Conservation (phyloP, 2,797 vertebrate species). For the Alosa sapidissima region DNA sequence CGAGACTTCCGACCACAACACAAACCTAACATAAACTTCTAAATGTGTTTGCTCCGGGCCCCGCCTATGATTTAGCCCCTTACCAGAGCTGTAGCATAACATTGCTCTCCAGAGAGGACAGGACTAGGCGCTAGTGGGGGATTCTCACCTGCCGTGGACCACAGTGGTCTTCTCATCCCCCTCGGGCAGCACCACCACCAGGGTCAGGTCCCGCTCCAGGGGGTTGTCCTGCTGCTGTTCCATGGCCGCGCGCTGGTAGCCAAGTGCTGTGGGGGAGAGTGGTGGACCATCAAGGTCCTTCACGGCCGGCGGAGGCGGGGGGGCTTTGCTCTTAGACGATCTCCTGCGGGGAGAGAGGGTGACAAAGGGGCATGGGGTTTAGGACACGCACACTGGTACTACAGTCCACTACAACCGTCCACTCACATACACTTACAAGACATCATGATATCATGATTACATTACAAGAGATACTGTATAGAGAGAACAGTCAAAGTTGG, state of each 20-base stretch:
- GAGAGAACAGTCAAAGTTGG: background rate
- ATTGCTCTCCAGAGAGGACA: no score
- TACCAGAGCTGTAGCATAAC: no score
- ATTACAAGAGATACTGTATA: background rate
- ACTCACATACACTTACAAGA: background rate
- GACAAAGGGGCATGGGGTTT: background rate
- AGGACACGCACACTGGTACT: background rate
- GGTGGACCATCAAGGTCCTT: conserved; percentile 68
- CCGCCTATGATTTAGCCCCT: no score
- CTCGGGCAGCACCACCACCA: conserved; percentile 88
- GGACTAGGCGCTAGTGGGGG: background rate
- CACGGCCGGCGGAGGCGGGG: conserved; percentile 81
- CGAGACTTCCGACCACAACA: no score
- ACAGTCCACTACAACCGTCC: background rate
- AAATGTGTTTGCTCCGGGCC: no score
- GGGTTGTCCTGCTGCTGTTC: conserved; percentile 90
- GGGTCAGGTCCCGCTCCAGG: conserved; percentile 83
- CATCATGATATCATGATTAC: background rate
- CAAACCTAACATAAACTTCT: no score
- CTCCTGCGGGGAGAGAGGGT: conserved; percentile 70
- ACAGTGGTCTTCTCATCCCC: conserved; percentile 81
- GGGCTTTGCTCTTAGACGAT: conserved; percentile 90
- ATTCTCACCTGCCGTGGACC: conserved; percentile 87
- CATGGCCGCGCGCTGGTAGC: conserved; percentile 73
- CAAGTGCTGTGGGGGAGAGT: conserved; percentile 72